phyloP scores from a whole-genome alignment of 2,113 vertebrate species.

The Pitta sordida region DNA sequence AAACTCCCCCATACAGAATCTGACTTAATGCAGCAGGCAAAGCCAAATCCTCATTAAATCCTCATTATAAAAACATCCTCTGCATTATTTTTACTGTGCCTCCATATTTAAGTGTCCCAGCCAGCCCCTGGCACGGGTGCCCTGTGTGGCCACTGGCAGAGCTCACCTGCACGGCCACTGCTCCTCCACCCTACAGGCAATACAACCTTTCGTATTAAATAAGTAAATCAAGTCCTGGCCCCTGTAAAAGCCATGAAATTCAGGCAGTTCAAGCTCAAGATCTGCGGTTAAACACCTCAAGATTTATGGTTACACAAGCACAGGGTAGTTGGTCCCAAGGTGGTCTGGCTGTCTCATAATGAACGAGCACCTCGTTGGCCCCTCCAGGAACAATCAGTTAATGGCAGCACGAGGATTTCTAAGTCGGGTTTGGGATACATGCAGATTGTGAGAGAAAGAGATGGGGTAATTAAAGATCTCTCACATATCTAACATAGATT shows the following conservation, averaged over 20 bases:
- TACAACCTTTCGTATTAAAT: neutral
- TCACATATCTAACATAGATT: neutral
- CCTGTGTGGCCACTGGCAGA: neutral
- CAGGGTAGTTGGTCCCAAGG: neutral
- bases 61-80: neutral
- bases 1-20: neutral
- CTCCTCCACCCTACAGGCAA: accelerated
- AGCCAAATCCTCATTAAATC: neutral
- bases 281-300: neutral
- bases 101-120: neutral
- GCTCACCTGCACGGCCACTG: neutral
- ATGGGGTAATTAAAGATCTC: neutral
- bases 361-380: accelerated
- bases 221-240: neutral
- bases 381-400: neutral
- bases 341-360: accelerated
- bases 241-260: accelerated
- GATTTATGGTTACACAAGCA: neutral
- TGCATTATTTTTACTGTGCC: neutral
- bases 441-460: neutral
- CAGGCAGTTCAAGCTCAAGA: neutral
- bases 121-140: neutral
- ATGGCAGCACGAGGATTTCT: neutral
- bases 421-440: neutral
- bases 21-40: neutral